These are phyloP conservation scores for Aphelocoma californica DNA, from an alignment of 2,797 vertebrate species.

Conservation along the genomic window DNA sequence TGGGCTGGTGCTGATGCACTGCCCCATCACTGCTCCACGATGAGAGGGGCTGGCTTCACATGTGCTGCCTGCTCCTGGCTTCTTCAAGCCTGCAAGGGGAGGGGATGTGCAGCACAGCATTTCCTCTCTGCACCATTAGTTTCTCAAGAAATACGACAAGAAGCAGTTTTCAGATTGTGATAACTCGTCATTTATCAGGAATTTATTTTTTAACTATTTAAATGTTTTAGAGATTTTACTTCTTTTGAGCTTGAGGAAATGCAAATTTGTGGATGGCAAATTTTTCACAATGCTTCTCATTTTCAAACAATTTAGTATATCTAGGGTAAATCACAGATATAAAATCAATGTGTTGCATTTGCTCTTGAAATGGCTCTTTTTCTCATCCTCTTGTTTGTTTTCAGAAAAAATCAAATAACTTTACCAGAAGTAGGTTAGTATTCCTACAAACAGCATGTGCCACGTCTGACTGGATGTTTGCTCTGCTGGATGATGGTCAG, in stretches of 20 bases:
- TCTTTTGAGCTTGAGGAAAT: not conserved
- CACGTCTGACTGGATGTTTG: not conserved
- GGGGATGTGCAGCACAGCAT: rapidly evolving
- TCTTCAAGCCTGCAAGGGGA: not conserved
- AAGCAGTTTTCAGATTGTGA: not conserved
- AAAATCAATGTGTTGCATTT: not conserved
- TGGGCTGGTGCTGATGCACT: not conserved
- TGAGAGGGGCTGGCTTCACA: not conserved
- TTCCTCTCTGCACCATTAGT: not conserved
- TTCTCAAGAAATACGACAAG: not conserved
- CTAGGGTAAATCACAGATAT: not conserved
- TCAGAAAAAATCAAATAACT: not conserved
- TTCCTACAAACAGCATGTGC: not conserved
- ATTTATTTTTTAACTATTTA: not conserved
- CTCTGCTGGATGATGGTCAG: not conserved
- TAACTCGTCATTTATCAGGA: not conserved
- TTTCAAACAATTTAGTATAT: not conserved
- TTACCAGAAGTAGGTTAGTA: not conserved
- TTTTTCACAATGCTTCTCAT: not conserved
- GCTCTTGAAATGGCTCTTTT: not conserved
- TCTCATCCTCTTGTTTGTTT: not conserved
- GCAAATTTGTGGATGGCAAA: not conserved
- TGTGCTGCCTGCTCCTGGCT: not conserved
- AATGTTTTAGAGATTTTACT: not conserved
- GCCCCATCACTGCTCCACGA: rapidly evolving